These are phyloP conservation scores for Metacarcinus magister DNA, from an alignment of 2,888 invertebrate genomes.

Conservation along the genomic window DNA sequence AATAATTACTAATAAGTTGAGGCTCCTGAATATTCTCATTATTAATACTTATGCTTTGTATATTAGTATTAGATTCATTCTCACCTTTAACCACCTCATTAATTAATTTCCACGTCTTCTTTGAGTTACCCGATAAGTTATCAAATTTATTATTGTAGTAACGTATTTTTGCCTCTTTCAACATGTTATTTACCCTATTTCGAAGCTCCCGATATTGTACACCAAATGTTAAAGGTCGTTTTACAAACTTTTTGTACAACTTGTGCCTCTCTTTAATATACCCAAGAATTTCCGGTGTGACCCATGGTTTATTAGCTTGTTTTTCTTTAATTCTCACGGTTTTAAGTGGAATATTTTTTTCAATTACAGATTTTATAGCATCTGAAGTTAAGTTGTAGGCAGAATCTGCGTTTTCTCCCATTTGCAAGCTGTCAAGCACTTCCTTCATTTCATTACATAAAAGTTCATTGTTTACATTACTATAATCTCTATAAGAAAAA, in stretches of 20 bases:
- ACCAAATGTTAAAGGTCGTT: neutral
- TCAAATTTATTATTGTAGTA: constrained; percentile 1
- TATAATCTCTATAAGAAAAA: too few relatives aligned
- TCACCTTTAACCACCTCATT: constrained; percentile 10
- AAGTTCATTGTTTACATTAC: too few relatives aligned
- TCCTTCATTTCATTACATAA: too few relatives aligned
- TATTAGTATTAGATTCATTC: constrained; percentile 13
- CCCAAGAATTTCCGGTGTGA: neutral
- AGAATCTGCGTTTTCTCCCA: too few relatives aligned
- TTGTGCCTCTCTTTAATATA: neutral
- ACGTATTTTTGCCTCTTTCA: neutral
- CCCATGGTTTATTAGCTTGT: constrained; percentile 5
- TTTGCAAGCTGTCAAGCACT: too few relatives aligned
- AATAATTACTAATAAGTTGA: neutral
- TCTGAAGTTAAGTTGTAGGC: neutral
- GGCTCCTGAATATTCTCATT: constrained; percentile 5
- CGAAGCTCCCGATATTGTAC: neutral
- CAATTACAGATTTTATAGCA: neutral
- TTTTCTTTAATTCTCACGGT: neutral
- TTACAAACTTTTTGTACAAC: neutral
- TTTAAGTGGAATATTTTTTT: neutral
- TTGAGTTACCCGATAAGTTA: neutral
- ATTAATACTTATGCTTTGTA: neutral
- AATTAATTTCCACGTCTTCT: neutral
- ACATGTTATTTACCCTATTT: neutral